Base-by-base conservation (phyloP, 2,888 invertebrate species). In the Melanchra persicariae region DNA sequence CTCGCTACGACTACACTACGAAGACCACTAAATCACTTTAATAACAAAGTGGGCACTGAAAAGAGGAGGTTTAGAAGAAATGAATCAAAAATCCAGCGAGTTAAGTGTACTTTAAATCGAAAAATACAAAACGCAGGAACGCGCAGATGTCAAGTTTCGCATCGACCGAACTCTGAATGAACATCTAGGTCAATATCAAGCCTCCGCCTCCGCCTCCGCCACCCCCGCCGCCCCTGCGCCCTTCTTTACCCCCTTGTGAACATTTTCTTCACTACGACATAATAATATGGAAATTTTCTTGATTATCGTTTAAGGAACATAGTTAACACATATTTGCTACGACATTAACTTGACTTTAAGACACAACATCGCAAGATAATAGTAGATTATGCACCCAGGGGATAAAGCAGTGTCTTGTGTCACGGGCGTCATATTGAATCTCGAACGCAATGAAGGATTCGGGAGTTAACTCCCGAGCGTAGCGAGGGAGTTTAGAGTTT, bases 111-210 rank as follows among this genome's bases (percentile, higher is more conserved):
- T 91, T 91, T 90, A 92, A 91, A 92, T 92, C 91, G 91, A 89
- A 92, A 94, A 93, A 93, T 91, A 92, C 87, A 91, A 93, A 94
- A 94, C 94, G 94, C 93, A 93, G 95, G 91, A 94, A 90, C 95
- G 96, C 96, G 95, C 95, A 95, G 95, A 95, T 95, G 95, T 95
- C 93, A 95, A 94, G 95, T 94, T 93, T 95, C 95, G 93, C 96
- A 96, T 96, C 96, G 96, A 95, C 96, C 96, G 95, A 95, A 93
- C 95, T 93, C 94, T 95, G 94, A 95, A 95, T 95, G 96, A 95
- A 95, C 95, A 96, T 94, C 92, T 96, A 95, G 96, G 96, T 96
- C 96, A 96, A 96, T 95, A 96, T 95, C 96, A 96, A 95, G 91
- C 94, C 94, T 92, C 91, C 90, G 88, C 91, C 91, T 80, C 89